phyloP scores from a whole-genome alignment of 2,113 vertebrate genomes.

The Maylandia zebra region DNA sequence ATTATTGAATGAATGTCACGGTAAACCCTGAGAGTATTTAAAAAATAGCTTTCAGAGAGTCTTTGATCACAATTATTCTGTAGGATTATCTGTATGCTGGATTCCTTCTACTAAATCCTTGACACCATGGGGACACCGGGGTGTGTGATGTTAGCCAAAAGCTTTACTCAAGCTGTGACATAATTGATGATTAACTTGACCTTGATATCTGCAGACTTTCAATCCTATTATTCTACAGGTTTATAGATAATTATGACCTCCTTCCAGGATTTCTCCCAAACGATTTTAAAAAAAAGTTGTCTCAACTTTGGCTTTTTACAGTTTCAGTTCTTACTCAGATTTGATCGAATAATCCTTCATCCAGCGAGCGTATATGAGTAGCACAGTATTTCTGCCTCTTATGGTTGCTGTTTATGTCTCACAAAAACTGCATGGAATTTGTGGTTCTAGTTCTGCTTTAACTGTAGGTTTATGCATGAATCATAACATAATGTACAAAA shows the following conservation, averaged over 20 bases:
- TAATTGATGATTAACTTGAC: not conserved
- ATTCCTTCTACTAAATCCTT: not conserved
- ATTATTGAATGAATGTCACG: not conserved
- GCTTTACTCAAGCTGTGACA: constrained; percentile 13
- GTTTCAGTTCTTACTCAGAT: not conserved
- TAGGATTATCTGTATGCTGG: not conserved
- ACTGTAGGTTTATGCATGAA: not conserved
- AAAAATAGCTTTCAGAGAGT: not conserved
- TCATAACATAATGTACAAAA: not conserved
- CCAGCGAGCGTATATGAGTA: not conserved
- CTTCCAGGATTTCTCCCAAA: not conserved
- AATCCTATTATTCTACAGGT: constrained; percentile 30
- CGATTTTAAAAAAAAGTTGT: not conserved
- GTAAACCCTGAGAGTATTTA: not conserved
- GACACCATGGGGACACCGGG: not conserved
- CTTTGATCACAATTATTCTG: not conserved
- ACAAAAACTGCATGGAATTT: not conserved
- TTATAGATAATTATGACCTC: not conserved
- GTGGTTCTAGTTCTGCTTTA: not conserved
- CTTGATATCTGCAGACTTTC: not conserved
- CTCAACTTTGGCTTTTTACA: not conserved
- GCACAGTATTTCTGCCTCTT: not conserved
- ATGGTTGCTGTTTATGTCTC: not conserved
- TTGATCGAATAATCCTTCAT: not conserved
- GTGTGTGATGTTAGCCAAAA: not conserved